These are phyloP conservation scores for Pavo muticus DNA, from an alignment of 2,113 vertebrate genomes.

Conservation along the genomic window DNA sequence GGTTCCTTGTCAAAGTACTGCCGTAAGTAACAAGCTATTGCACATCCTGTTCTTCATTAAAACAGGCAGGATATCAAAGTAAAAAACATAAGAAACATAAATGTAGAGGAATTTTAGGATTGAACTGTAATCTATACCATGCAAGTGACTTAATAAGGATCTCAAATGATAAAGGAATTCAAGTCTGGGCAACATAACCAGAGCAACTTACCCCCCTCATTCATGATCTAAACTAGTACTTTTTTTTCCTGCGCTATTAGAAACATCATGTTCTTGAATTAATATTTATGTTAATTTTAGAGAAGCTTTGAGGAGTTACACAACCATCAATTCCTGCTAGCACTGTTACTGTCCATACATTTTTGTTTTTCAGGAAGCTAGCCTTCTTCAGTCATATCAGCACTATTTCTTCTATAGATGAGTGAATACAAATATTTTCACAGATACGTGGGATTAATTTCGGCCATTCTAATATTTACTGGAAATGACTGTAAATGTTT, in stretches of 20 bases:
- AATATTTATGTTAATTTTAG: conserved; percentile 4
- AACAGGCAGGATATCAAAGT: conserved; percentile 75
- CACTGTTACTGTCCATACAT: background rate
- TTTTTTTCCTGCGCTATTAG: conserved; percentile 5
- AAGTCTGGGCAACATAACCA: conserved; percentile 53
- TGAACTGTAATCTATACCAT: conserved; percentile 74
- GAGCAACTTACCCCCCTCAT: background rate
- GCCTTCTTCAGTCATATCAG: background rate
- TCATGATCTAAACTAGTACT: conserved; percentile 4
- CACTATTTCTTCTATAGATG: background rate
- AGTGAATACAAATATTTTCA: background rate
- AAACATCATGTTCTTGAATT: conserved; percentile 39
- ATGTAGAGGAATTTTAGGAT: conserved; percentile 73
- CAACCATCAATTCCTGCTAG: background rate
- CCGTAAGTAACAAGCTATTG: conserved; percentile 68
- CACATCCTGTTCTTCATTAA: conserved; percentile 75
- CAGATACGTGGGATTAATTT: background rate
- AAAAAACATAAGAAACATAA: conserved; percentile 73
- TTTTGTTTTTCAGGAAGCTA: background rate
- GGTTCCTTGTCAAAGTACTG: conserved; percentile 69
- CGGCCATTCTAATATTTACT: background rate
- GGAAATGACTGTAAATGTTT: background rate
- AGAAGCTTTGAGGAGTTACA: background rate
- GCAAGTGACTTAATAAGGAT: conserved; percentile 73
- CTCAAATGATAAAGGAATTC: conserved; percentile 71